phyloP scores from a whole-genome alignment of 2,113 vertebrate genomes.

The Callorhinus ursinus region DNA sequence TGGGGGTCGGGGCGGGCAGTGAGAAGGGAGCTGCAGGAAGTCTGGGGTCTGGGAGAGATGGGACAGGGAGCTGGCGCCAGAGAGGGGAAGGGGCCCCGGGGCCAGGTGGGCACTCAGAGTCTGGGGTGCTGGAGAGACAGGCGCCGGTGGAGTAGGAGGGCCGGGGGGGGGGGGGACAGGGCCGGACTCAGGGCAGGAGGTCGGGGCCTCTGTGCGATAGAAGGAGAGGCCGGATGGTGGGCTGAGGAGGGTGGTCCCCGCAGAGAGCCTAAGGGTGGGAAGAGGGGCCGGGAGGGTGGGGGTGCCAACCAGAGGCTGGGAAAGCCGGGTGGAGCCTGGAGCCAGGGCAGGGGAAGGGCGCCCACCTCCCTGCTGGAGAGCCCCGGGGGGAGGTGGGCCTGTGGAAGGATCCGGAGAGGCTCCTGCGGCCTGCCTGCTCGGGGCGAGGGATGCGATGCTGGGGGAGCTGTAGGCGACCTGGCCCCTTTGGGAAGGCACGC shows the following conservation, averaged over 20 bases:
- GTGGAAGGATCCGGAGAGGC: background rate
- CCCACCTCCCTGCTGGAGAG: background rate
- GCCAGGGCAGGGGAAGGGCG: background rate
- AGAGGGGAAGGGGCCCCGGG: background rate
- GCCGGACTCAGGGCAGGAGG: background rate
- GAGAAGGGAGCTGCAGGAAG: background rate
- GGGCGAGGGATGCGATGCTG: background rate
- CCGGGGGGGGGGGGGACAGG: too few relatives aligned
- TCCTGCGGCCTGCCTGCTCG: background rate
- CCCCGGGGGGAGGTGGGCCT: background rate
- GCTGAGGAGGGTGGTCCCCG: too few relatives aligned
- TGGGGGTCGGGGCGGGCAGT: rapidly evolving
- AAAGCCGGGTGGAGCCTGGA: background rate
- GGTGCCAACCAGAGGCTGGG: too few relatives aligned
- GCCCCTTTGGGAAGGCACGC: rapidly evolving
- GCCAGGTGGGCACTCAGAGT: rapidly evolving
- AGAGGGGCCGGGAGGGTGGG: background rate
- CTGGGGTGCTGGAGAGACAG: too few relatives aligned
- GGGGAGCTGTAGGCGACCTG: too few relatives aligned
- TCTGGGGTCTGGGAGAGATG: background rate
- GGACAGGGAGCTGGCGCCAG: too few relatives aligned
- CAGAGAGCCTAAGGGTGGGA: background rate
- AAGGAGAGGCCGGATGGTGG: background rate
- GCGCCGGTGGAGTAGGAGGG: background rate
- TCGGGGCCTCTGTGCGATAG: rapidly evolving